Base-by-base conservation (phyloP, 2,888 invertebrate species). In the Caenorhabditis panamensis region DNA sequence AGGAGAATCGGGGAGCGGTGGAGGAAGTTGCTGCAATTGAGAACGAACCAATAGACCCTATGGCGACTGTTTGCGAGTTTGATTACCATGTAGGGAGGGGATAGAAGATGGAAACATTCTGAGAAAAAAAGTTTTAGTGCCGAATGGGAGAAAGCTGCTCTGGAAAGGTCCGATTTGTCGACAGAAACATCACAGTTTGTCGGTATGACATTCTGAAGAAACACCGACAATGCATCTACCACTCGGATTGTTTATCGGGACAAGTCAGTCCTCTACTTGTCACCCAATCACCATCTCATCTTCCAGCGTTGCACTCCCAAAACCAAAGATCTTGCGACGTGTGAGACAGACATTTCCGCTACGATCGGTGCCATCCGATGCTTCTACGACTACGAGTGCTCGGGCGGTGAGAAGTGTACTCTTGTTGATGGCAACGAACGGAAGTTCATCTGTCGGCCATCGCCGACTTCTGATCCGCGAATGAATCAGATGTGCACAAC, bases 131-230 rank as follows among this genome's bases (percentile, higher is more conserved):
- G 8, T 82, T 81, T 41, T 73, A 84, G 84, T 85, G 85, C 53
- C 83, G 85, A 28, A 85, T 85, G 85, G 85, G 85, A 47, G 85
- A 85, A 53, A 79, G 79, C 44, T 85, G 85, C 31, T 79, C 85
- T 3, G 85, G 80, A 16, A 16, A 66, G 26, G 49, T 85, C 1
- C 79, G 75, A 5, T 73, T 83, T 41, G 83, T 83, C 8, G 83
- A 83, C 51, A 28, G 73, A 9, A 85, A 83, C 24, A 63, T 85
- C 24, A 82, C 78, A 18, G 78, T 83, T 1, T 85, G 85, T 44
- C 79, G 82, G 8, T 85, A 85, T 51, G 82, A 85, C 44, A 73
- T 82, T 0, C 28, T 61, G 26, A 85, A 83, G 61, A 67, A 81
- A 16, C 62, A 83, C 61, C 62, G 82, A 16, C 81, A 77, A 18